Evolutionary conservation across 92 coral and sea anemone genomes (phyloP).

Genomic region (Porites evermanni): DNA sequence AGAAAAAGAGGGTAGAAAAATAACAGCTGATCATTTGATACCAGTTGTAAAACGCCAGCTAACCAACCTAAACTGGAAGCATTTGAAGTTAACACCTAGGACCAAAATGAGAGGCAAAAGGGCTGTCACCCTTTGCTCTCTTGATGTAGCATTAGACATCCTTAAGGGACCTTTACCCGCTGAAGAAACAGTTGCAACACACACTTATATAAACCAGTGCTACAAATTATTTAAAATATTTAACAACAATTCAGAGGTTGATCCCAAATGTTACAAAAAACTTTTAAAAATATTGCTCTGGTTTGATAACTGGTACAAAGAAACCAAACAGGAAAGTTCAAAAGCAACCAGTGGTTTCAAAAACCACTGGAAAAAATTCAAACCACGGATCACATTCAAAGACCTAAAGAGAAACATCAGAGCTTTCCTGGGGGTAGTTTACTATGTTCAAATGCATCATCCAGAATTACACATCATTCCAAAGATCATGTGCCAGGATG

Average conservation of each 20-base stretch:
- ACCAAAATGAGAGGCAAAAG: constrained; percentile 49
- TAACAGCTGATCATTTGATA: background rate
- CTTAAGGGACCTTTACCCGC: constrained; percentile 29
- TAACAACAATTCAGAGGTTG: constrained; percentile 24
- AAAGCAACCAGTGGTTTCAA: background rate
- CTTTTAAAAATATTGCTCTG: constrained; percentile 35
- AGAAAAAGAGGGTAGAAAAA: background rate
- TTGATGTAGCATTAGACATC: constrained; percentile 47
- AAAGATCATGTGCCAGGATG: no score
- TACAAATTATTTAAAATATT: constrained; percentile 36
- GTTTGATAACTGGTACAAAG: constrained; percentile 49
- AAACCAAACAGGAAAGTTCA: constrained; percentile 4
- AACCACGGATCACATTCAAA: constrained; percentile 24
- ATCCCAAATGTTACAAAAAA: background rate
- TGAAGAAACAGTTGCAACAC: constrained; percentile 32
- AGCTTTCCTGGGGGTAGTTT: constrained; percentile 65
- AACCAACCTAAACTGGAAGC: constrained; percentile 37
- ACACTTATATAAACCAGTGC: constrained; percentile 20
- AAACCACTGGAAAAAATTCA: constrained; percentile 52
- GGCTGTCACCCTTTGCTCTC: constrained; percentile 29
- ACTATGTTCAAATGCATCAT: constrained; percentile 54
- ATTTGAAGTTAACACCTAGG: constrained; percentile 33
- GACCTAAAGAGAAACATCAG: constrained; percentile 43
- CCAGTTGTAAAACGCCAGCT: constrained; percentile 12
- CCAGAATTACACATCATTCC: constrained; percentile 41